Evolutionary conservation across 2,113 vertebrate species (phyloP).

Genomic region (Picathartes gymnocephalus): DNA sequence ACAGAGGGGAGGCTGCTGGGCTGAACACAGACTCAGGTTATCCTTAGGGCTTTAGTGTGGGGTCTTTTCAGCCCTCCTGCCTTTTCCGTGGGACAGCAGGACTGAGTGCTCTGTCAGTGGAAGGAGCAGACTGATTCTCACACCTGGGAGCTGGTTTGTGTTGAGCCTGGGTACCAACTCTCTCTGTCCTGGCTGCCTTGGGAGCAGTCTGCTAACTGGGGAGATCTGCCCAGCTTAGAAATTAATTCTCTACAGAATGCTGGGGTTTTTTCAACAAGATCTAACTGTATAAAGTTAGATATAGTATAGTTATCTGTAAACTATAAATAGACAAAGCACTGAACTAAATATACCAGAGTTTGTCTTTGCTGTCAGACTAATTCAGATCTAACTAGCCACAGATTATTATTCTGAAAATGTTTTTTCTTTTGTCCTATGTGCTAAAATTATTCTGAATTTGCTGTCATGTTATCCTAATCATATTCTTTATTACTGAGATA

Average conservation of each 20-base stretch:
- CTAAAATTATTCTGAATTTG: neutral
- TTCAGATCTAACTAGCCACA: neutral
- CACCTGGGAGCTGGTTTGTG: neutral
- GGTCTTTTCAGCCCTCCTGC: neutral
- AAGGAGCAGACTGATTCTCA: neutral
- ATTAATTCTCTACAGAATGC: neutral
- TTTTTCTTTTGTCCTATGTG: neutral
- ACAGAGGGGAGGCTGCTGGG: neutral
- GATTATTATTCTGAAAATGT: neutral
- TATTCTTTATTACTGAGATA: neutral
- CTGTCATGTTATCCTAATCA: neutral
- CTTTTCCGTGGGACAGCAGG: neutral
- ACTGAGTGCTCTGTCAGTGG: accelerated
- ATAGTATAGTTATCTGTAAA: neutral
- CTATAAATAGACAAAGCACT: neutral
- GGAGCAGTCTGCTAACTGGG: neutral
- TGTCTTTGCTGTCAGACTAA: neutral
- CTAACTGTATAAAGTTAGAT: neutral
- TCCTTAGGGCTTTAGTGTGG: neutral
- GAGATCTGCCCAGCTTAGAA: neutral
- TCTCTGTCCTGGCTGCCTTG: neutral
- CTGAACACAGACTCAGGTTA: neutral
- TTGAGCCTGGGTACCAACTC: accelerated
- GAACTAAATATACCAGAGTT: neutral
- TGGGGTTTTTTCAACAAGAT: neutral